Percentiles rank a stretch among this genome's conserved stretches.
Conservation (phyloP, 1,140 invertebrate species). For the Eupeodes corollae region DNA sequence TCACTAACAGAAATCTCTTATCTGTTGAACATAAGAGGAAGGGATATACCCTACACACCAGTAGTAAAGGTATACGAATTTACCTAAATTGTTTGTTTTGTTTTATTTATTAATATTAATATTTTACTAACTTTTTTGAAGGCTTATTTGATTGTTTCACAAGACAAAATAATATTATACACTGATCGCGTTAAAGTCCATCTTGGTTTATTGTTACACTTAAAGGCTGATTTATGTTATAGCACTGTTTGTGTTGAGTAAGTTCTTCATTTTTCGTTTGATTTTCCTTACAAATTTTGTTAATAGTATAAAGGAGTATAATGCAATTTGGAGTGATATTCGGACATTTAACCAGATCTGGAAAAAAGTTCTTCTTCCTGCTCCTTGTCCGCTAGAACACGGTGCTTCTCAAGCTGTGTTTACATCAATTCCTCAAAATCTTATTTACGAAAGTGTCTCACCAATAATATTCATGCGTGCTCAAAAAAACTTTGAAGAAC, state of each 20-base stretch:
- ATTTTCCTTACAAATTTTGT: neutral
- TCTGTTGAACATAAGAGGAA: conserved; percentile 88
- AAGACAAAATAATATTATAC: conserved; percentile 50
- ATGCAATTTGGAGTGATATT: conserved; percentile 56
- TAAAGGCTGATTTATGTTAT: conserved; percentile 49
- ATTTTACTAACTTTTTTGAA: neutral
- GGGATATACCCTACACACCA: conserved; percentile 79
- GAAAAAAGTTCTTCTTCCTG: conserved; percentile 57
- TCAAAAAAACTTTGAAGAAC: conserved; percentile 75
- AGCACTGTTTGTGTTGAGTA: conserved; percentile 55
- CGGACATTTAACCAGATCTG: conserved; percentile 52
- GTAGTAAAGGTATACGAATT: conserved; percentile 47
- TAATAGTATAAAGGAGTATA: conserved; percentile 55
- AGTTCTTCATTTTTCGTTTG: conserved; percentile 15
- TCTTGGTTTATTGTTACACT: conserved; percentile 42
- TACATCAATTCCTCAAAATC: conserved; percentile 47
- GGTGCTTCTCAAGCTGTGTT: conserved; percentile 69
- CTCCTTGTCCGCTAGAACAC: conserved; percentile 53
- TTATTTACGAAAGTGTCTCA: conserved; percentile 49
- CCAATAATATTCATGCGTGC: conserved; percentile 74
- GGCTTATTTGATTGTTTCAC: conserved; percentile 64
- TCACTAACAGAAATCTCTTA: conserved; percentile 88
- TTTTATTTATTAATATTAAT: no score
- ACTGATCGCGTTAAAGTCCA: conserved; percentile 47
- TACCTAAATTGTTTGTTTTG: no score